phyloP scores from a whole-genome alignment of 2,888 invertebrate species.

The Halictus quadricinctus region DNA sequence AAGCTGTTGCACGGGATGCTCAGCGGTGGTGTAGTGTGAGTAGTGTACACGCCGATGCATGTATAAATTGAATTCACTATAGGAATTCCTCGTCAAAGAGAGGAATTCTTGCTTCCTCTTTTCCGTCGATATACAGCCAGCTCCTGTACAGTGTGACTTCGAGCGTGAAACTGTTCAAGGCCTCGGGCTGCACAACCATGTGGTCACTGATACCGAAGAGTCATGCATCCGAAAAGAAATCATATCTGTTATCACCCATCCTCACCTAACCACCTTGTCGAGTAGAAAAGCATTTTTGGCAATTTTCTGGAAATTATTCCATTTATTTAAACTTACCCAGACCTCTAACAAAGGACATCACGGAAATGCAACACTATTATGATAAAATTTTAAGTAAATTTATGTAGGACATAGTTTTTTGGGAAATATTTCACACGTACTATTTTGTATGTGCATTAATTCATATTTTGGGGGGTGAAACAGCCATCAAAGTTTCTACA shows the following conservation, averaged over 20 bases:
- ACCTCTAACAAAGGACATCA: neutral
- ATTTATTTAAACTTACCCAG: neutral
- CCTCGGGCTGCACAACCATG: slow-evolving; percentile 21
- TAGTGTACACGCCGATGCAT: slow-evolving; percentile 45
- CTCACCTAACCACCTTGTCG: slow-evolving; percentile 12
- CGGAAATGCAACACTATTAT: no score
- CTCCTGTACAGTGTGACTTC: slow-evolving; percentile 60
- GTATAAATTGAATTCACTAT: slow-evolving; percentile 60
- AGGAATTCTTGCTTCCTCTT: slow-evolving; percentile 66
- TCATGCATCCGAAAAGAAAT: slow-evolving; percentile 55
- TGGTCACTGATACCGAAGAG: slow-evolving; percentile 61
- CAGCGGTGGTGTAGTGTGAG: slow-evolving; percentile 42
- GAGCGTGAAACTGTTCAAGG: slow-evolving; percentile 70
- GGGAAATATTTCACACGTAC: neutral
- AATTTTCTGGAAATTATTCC: neutral
- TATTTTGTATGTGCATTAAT: no score
- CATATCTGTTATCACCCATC: slow-evolving; percentile 38
- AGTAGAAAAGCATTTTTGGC: neutral
- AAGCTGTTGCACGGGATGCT: slow-evolving; percentile 43
- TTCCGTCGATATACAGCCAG: slow-evolving; percentile 50
- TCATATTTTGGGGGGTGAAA: neutral
- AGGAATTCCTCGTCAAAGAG: slow-evolving; percentile 73
- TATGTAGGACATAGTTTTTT: neutral
- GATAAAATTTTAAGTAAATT: neutral
- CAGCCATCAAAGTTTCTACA: neutral